These are phyloP conservation scores for Nothobranchius furzeri DNA, from an alignment of 2,113 vertebrate species.

Conservation along the genomic window DNA sequence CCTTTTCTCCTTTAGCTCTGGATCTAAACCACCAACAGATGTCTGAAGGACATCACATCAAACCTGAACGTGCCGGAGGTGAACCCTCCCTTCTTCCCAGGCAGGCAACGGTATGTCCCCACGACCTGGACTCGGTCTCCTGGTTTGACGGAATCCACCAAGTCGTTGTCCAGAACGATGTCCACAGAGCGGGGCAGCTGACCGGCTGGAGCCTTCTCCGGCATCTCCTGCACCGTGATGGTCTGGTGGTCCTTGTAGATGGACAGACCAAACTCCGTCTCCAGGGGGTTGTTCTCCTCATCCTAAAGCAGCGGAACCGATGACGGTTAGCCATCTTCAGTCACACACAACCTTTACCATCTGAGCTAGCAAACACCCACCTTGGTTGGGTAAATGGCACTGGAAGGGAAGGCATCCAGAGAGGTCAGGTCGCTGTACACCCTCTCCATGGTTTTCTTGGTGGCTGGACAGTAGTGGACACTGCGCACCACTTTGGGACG, in stretches of 20 bases:
- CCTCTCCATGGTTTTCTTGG: constrained; percentile 95
- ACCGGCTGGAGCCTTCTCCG: constrained; percentile 95
- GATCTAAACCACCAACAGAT: too few species aligned
- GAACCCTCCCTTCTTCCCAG: constrained; percentile 93
- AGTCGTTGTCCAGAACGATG: constrained; percentile 92
- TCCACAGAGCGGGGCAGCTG: constrained; percentile 96
- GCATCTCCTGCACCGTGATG: constrained; percentile 98
- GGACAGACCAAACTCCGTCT: constrained; percentile 94
- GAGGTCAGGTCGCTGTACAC: constrained; percentile 95
- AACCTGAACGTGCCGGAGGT: constrained; percentile 96
- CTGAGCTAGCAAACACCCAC: constrained; percentile 57
- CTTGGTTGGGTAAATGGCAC: constrained; percentile 94
- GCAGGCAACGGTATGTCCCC: constrained; percentile 94
- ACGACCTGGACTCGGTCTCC: constrained; percentile 93
- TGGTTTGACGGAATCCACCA: constrained; percentile 92
- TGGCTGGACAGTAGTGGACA: constrained; percentile 95
- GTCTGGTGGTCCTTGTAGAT: constrained; percentile 96
- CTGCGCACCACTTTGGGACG: constrained; percentile 96
- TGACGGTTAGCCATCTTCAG: background rate
- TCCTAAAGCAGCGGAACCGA: constrained; percentile 75
- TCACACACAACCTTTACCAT: too few species aligned
- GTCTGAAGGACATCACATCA: too few species aligned
- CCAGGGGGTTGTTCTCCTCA: constrained; percentile 96
- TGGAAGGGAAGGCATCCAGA: constrained; percentile 92
- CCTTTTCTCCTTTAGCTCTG: too few species aligned